Evolutionary conservation across 2,113 vertebrate species (phyloP).

Genomic region (Hyla sarda): DNA sequence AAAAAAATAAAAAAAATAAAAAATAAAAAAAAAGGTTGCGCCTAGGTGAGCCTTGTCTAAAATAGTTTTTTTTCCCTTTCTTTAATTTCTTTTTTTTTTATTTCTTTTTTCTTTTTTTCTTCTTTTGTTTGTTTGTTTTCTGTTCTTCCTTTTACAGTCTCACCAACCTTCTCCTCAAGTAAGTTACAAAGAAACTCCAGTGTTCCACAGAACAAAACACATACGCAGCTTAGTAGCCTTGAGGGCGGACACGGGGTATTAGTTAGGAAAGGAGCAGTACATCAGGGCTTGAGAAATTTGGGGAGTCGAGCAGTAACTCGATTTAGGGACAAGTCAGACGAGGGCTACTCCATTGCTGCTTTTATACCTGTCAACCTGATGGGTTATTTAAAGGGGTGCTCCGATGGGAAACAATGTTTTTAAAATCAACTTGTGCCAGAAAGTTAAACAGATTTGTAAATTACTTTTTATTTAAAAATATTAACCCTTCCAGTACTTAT

Average conservation of each 20-base stretch:
- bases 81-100: background rate
- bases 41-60: background rate
- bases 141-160: conserved; percentile 21
- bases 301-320: background rate
- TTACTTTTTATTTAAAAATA: too few relatives aligned
- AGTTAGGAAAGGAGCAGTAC: too few relatives aligned
- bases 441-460: too few relatives aligned
- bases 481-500: too few relatives aligned
- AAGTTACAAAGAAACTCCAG: conserved; percentile 33
- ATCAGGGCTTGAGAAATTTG: too few relatives aligned
- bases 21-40: background rate
- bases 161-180: conserved; percentile 56
- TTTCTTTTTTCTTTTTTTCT: background rate
- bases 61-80: background rate
- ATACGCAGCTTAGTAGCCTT: background rate
- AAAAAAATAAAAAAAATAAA: too few relatives aligned
- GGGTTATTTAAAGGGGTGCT: background rate
- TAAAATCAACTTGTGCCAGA: too few relatives aligned
- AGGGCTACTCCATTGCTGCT: background rate
- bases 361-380: background rate
- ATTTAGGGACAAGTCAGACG: background rate
- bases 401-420: too few relatives aligned
- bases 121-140: background rate
- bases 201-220: conserved; percentile 16
- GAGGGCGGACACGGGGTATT: background rate